Evolutionary conservation across 2,113 vertebrate species (phyloP).

Genomic region (Apus apus): DNA sequence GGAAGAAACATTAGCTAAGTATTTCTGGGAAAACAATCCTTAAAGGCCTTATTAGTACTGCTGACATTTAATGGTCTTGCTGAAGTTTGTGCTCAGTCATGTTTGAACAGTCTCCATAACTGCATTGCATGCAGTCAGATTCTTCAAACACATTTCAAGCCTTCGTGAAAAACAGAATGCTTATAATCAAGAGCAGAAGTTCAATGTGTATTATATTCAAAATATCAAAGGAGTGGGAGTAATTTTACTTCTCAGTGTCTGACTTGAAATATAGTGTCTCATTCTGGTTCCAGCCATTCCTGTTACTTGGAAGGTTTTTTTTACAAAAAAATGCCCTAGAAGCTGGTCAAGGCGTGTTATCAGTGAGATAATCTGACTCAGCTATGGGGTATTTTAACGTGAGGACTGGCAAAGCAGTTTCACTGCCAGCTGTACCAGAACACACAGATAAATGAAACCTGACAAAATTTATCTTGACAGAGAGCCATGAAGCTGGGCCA

Average conservation of each 20-base stretch:
- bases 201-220: background rate
- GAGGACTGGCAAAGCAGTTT: background rate
- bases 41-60: background rate
- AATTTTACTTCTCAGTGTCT: background rate
- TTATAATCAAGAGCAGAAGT: background rate
- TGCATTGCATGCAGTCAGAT: background rate
- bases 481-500: background rate
- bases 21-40: constrained; percentile 4
- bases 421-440: constrained; percentile 2
- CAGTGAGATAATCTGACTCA: background rate
- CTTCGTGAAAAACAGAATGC: background rate
- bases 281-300: background rate
- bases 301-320: background rate
- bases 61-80: background rate
- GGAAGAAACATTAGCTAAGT: background rate
- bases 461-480: constrained; percentile 31
- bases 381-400: background rate
- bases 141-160: background rate
- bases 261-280: background rate
- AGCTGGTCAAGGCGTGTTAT: background rate
- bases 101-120: background rate
- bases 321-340: background rate
- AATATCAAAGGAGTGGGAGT: background rate
- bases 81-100: background rate
- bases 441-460: constrained; percentile 18